These are phyloP conservation scores for Puffinus mauretanicus DNA, from an alignment of 2,113 vertebrate genomes.

Conservation along the genomic window DNA sequence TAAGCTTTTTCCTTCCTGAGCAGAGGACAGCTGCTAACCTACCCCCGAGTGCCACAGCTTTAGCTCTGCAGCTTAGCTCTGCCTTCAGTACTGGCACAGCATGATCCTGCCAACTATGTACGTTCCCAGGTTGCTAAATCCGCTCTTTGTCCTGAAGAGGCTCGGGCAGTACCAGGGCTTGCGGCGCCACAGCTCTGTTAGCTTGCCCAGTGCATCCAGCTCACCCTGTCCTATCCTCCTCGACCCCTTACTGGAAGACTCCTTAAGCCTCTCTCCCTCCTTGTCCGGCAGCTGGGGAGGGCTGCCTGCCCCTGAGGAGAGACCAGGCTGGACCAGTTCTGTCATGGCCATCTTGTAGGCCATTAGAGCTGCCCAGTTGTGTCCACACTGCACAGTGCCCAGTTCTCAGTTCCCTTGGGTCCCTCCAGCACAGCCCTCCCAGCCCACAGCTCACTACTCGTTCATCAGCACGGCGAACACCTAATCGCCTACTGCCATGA, in stretches of 20 bases:
- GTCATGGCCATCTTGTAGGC: not conserved
- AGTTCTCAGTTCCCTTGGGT: not conserved
- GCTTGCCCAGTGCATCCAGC: not conserved
- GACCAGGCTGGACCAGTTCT: not conserved
- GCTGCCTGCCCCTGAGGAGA: not conserved
- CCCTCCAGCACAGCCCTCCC: not conserved
- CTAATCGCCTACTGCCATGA: accelerated
- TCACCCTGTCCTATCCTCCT: not conserved
- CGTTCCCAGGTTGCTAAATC: not conserved
- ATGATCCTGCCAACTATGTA: not conserved
- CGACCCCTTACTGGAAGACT: not conserved
- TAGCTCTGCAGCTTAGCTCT: not conserved
- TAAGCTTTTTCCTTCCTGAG: not conserved
- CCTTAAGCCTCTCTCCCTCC: not conserved
- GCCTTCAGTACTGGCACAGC: not conserved
- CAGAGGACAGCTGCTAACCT: not conserved
- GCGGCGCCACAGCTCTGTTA: not conserved
- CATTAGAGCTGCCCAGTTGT: not conserved
- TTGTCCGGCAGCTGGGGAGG: not conserved
- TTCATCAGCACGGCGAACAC: not conserved
- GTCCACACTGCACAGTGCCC: not conserved
- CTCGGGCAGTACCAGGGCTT: not conserved
- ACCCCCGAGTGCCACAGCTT: not conserved
- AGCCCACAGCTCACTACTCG: not conserved
- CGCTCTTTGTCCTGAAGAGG: not conserved